Percentiles rank a stretch among this genome's conserved stretches.
Evolutionary conservation across 2,113 vertebrate genomes (phyloP).

Genomic region (Argyrosomus japonicus): DNA sequence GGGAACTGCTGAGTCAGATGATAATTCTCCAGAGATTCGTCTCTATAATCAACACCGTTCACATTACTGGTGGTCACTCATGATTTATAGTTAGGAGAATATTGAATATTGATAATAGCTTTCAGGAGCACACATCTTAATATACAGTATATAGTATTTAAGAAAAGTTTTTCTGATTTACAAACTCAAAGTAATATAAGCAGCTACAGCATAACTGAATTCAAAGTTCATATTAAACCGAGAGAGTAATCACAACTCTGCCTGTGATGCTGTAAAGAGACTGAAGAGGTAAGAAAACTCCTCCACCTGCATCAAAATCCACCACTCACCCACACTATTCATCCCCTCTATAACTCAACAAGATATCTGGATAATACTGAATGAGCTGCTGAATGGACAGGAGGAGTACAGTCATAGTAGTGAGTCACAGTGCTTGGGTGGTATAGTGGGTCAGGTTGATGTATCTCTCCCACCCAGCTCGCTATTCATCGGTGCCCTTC

Average conservation of each 20-base stretch:
- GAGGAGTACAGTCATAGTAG: conserved; percentile 37
- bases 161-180: too few relatives aligned
- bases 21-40: too few relatives aligned
- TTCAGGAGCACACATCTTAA: too few relatives aligned
- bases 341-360: background rate
- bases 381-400: conserved; percentile 32
- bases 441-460: conserved; percentile 32
- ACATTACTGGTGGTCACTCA: too few relatives aligned
- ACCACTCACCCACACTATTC: background rate
- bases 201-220: background rate
- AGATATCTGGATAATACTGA: background rate
- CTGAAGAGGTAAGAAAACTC: background rate
- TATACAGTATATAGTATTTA: too few relatives aligned
- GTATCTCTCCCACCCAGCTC: conserved; percentile 39
- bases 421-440: conserved; percentile 52
- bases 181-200: background rate
- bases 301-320: background rate
- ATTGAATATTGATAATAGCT: too few relatives aligned
- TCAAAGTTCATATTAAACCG: background rate
- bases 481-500: conserved; percentile 50
- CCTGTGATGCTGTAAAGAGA: background rate
- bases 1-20: too few relatives aligned
- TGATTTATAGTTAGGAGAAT: too few relatives aligned
- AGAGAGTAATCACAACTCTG: background rate
- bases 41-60: too few relatives aligned